Percentiles rank a stretch among this genome's conserved stretches.
phyloP scores from a whole-genome alignment of 2,113 vertebrate genomes.

The Hemicordylus capensis region DNA sequence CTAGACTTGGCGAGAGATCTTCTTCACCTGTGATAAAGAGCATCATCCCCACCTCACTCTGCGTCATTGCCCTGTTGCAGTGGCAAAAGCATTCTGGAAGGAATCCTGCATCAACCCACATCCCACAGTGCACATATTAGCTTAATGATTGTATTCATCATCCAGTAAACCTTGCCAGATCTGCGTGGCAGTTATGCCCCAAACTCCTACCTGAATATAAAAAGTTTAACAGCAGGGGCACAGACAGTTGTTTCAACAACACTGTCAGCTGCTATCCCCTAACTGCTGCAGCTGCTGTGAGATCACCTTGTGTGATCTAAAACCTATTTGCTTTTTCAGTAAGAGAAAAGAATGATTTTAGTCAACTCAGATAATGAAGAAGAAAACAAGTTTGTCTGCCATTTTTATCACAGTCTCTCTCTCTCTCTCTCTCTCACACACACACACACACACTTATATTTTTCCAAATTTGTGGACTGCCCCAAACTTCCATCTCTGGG shows the following conservation, averaged over 20 bases:
- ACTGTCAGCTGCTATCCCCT: neutral
- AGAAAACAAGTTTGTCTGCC: neutral
- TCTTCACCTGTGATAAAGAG: neutral
- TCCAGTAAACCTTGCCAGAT: neutral
- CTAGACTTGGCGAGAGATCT: neutral
- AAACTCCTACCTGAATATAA: slow-evolving; percentile 4
- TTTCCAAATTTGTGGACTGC: too few relatives aligned
- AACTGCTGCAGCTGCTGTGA: neutral
- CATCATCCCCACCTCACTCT: neutral
- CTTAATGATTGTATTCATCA: slow-evolving; percentile 20
- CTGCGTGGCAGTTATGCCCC: slow-evolving; percentile 5
- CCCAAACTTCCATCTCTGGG: too few relatives aligned
- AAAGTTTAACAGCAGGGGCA: neutral
- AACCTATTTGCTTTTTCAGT: neutral
- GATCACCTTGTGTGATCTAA: neutral
- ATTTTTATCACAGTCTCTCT: neutral
- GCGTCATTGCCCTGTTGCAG: neutral
- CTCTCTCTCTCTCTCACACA: too few relatives aligned
- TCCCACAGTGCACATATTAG: neutral
- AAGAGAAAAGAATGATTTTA: neutral
- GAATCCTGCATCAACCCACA: neutral
- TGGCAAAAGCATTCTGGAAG: slow-evolving; percentile 8
- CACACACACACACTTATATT: too few relatives aligned
- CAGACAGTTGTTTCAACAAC: slow-evolving; percentile 22
- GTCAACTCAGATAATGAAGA: neutral